Evolutionary conservation across 1,140 invertebrate genomes (phyloP).

Genomic region (Cotesia chilonis): DNA sequence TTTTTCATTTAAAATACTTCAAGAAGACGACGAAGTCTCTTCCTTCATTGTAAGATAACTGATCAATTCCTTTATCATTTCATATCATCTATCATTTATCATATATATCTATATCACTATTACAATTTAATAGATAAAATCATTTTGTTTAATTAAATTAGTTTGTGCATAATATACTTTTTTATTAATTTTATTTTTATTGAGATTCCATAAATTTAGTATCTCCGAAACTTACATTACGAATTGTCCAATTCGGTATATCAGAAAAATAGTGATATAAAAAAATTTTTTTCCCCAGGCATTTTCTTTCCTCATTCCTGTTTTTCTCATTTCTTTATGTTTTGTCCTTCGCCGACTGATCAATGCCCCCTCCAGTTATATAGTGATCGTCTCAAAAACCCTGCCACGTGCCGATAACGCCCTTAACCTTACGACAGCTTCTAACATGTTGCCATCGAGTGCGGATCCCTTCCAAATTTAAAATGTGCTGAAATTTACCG

Average conservation of each 20-base stretch:
- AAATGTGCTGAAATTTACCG: constrained; percentile 32
- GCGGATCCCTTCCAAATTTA: not conserved
- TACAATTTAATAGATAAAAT: too few relatives aligned
- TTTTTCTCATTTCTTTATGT: constrained; percentile 4
- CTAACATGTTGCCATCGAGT: constrained; percentile 27
- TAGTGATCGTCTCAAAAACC: constrained; percentile 32
- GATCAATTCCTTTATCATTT: not conserved
- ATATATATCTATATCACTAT: too few relatives aligned
- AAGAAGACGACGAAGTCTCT: not conserved
- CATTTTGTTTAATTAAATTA: too few relatives aligned
- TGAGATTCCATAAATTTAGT: too few relatives aligned
- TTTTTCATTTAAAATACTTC: too few relatives aligned
- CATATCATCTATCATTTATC: not conserved
- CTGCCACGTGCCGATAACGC: constrained; percentile 53
- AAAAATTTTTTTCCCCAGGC: constrained; percentile 29
- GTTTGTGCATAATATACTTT: too few relatives aligned
- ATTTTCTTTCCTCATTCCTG: constrained; percentile 33
- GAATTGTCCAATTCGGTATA: constrained; percentile 33
- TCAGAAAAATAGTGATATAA: not conserved
- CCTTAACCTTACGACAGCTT: constrained; percentile 30
- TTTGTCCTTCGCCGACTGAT: constrained; percentile 13
- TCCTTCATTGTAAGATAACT: constrained; percentile 2
- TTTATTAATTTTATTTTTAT: too few relatives aligned
- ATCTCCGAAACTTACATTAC: constrained; percentile 23
- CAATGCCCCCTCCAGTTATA: constrained; percentile 19